Conservation (phyloP, 2,797 vertebrate genomes). For the Glyptemys insculpta region DNA sequence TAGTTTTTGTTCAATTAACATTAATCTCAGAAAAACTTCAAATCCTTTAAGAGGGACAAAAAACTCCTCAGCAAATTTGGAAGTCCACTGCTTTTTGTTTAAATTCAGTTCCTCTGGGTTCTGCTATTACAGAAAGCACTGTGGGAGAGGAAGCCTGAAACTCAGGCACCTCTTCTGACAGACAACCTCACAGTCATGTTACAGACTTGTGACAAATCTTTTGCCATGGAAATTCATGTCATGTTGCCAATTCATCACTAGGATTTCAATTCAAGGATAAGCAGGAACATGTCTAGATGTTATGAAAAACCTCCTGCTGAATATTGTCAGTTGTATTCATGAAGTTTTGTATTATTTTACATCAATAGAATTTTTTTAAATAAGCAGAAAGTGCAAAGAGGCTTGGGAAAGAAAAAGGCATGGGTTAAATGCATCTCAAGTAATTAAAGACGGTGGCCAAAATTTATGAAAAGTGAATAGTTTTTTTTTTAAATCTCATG, state of each 20-base stretch:
- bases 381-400: neutral
- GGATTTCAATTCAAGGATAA: neutral
- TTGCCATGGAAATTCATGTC: neutral
- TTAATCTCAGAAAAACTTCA: neutral
- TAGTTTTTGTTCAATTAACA: neutral
- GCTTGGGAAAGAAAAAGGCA: neutral
- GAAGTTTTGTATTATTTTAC: neutral
- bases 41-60: neutral
- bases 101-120: neutral
- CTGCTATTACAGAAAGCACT: neutral
- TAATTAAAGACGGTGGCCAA: neutral
- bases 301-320: neutral
- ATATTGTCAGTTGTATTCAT: neutral
- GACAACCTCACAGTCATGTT: neutral
- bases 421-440: neutral
- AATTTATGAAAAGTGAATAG: neutral
- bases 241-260: neutral
- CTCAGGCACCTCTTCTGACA: neutral
- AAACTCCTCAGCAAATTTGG: neutral
- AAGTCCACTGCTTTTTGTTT: neutral
- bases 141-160: neutral
- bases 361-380: neutral
- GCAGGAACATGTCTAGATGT: neutral
- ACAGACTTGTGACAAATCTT: neutral
- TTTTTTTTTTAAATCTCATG: neutral